phyloP scores from a whole-genome alignment of 64 coral and sea anemone species.

The Catalaphyllia jardinei region DNA sequence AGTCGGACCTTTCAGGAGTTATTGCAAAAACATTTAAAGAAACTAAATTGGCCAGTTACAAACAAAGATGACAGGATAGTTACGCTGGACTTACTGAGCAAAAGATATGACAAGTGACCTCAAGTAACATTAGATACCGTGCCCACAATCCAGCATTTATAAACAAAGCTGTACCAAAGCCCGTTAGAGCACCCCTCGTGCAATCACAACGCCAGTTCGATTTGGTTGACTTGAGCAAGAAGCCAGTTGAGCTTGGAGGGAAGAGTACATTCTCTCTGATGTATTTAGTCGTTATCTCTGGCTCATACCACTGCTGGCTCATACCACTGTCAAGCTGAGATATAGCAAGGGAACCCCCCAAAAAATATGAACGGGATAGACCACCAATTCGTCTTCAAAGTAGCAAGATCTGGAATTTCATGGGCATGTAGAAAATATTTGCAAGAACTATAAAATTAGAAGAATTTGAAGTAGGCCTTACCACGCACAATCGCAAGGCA shows the following conservation, averaged over 20 bases:
- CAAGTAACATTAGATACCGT: slow-evolving; percentile 45
- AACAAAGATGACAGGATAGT: slow-evolving; percentile 28
- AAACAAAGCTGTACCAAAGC: slow-evolving; percentile 16
- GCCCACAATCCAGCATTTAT: slow-evolving; percentile 5
- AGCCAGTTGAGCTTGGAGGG: background rate
- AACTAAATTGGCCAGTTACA: slow-evolving; percentile 11
- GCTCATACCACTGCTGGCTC: background rate
- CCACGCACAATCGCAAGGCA: slow-evolving; percentile 33
- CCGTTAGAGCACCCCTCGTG: background rate
- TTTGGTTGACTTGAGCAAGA: slow-evolving; percentile 14
- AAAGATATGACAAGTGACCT: slow-evolving; percentile 32
- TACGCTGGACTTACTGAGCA: slow-evolving; percentile 32
- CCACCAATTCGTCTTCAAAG: background rate
- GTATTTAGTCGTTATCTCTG: background rate
- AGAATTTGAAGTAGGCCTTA: slow-evolving; percentile 6
- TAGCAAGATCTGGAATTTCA: slow-evolving; percentile 9
- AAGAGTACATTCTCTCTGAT: slow-evolving; percentile 20
- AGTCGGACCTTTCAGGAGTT: background rate
- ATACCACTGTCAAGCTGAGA: background rate
- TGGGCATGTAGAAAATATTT: slow-evolving; percentile 3
- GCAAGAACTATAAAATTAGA: slow-evolving; percentile 17
- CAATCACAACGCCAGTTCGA: background rate
- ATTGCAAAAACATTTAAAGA: slow-evolving; percentile 15
- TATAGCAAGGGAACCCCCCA: background rate
- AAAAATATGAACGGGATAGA: background rate